Conservation (phyloP, 2,113 vertebrate species). For the Dasypus novemcinctus region DNA sequence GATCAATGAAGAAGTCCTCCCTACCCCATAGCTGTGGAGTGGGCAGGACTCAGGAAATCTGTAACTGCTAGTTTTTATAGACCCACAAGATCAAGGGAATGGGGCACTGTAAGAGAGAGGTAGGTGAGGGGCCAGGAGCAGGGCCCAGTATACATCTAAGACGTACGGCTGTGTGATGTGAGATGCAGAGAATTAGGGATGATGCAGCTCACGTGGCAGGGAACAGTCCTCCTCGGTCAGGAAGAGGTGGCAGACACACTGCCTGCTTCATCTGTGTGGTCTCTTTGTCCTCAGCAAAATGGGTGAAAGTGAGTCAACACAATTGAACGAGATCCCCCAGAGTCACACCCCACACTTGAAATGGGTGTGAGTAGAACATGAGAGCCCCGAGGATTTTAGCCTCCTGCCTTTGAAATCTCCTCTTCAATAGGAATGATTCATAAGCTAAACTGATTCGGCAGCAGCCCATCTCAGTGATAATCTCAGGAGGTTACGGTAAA, state of each 20-base stretch:
- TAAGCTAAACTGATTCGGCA: slow-evolving; percentile 58
- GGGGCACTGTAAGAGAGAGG: background rate
- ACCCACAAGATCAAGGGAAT: background rate
- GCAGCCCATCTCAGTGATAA: background rate
- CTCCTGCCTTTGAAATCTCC: slow-evolving; percentile 47
- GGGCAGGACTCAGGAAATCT: background rate
- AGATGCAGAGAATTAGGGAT: background rate
- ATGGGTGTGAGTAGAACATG: background rate
- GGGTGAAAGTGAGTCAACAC: slow-evolving; percentile 21
- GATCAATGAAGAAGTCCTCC: background rate
- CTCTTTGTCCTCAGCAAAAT: slow-evolving; percentile 12
- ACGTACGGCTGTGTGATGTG: background rate
- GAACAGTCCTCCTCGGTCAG: background rate
- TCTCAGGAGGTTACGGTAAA: slow-evolving; percentile 61
- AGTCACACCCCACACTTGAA: background rate
- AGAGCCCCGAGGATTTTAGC: background rate
- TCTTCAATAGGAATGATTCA: slow-evolving; percentile 72
- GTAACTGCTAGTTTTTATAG: background rate
- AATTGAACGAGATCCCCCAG: background rate
- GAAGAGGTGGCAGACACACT: background rate
- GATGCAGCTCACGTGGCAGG: no score
- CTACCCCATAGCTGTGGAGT: background rate
- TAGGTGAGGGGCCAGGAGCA: background rate
- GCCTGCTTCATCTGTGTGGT: background rate
- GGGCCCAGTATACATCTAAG: background rate